Conservation (phyloP, 2,113 vertebrate species). For the Megalops atlanticus region DNA sequence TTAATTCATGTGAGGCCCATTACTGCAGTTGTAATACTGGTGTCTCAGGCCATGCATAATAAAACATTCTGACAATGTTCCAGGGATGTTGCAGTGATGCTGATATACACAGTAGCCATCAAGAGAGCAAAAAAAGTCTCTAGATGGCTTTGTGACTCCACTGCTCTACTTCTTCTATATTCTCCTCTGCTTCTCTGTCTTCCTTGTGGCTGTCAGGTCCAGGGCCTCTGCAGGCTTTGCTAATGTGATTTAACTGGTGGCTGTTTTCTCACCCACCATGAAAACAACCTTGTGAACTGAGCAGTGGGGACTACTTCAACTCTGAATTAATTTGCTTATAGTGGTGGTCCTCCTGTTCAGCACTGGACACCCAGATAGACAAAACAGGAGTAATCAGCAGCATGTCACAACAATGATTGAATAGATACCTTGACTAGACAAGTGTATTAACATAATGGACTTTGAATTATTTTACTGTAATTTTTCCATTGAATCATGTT, state of each 20-base stretch:
- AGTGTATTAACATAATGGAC: too few species aligned
- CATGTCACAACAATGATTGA: too few species aligned
- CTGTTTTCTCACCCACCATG: not conserved
- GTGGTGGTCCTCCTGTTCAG: too few species aligned
- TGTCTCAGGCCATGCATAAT: not conserved
- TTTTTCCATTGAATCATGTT: too few species aligned
- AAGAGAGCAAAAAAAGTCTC: not conserved
- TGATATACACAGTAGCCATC: not conserved
- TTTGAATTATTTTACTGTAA: too few species aligned
- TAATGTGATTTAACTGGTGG: not conserved
- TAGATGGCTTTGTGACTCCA: not conserved
- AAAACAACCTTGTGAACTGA: not conserved
- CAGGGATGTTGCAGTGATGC: not conserved
- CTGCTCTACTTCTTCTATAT: not conserved
- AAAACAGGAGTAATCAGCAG: too few species aligned
- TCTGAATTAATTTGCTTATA: too few species aligned
- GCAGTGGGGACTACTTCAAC: too few species aligned
- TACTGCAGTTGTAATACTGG: not conserved
- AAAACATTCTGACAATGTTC: not conserved
- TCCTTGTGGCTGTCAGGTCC: not conserved
- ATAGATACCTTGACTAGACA: too few species aligned
- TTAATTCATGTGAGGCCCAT: slow-evolving; percentile 5
- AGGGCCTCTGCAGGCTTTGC: not conserved
- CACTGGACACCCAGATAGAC: too few species aligned
- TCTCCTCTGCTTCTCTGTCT: not conserved